A percentile compares a stretch with the other conserved stretches of the same genome.
These are phyloP conservation scores for Leptarthrus brevirostris DNA, from an alignment of 2,888 invertebrate species.

Conservation along the genomic window DNA sequence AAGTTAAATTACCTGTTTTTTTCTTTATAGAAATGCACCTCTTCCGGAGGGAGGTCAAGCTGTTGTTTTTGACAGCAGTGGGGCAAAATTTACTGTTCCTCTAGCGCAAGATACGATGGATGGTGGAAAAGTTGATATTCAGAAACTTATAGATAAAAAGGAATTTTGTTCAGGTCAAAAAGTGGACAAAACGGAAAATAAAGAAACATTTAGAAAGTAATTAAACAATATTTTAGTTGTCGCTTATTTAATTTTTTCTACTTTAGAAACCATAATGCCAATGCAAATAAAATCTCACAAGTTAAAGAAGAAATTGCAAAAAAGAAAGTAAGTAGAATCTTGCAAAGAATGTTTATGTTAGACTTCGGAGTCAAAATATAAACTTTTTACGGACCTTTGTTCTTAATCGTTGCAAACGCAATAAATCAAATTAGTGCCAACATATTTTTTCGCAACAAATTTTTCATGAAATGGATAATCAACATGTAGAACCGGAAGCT, in stretches of 20 bases:
- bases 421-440: no score
- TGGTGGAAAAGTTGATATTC: background rate
- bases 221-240: background rate
- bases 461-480: no score
- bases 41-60: background rate
- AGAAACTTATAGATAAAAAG: background rate
- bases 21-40: background rate
- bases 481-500: no score
- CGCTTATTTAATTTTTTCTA: background rate
- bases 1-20: background rate
- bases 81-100: background rate
- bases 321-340: background rate
- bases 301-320: background rate
- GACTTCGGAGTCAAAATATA: no score
- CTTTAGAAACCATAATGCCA: background rate
- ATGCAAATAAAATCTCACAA: background rate
- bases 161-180: background rate
- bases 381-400: no score
- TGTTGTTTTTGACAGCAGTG: background rate
- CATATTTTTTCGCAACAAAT: no score
- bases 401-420: no score
- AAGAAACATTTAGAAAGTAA: background rate
- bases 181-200: background rate
- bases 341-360: no score
- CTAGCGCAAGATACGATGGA: background rate